Evolutionary conservation across 2,113 vertebrate species (phyloP).

Genomic region (Crotalus viridis): DNA sequence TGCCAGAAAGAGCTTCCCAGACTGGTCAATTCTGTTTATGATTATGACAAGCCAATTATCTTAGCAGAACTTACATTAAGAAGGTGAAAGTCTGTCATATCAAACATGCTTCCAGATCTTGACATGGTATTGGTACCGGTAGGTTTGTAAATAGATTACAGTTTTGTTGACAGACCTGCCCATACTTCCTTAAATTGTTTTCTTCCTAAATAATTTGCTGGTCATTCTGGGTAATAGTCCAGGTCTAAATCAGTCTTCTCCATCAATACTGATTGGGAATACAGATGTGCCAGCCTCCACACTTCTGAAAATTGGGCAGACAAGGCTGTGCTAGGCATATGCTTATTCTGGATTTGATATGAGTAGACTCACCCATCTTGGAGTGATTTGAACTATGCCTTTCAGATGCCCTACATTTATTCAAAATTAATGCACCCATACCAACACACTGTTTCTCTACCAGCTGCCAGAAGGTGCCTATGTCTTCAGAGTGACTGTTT

Average conservation of each 20-base stretch:
- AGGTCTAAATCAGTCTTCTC: background rate
- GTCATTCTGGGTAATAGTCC: background rate
- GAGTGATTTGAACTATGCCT: background rate
- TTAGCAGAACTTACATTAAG: background rate
- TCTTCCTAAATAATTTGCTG: background rate
- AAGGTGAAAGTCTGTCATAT: background rate
- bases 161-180: background rate
- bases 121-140: background rate
- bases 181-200: background rate
- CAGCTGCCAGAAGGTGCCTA: constrained; percentile 76
- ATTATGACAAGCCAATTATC: background rate
- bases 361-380: background rate
- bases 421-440: background rate
- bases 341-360: background rate
- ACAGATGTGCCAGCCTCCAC: background rate
- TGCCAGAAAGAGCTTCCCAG: background rate
- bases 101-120: background rate
- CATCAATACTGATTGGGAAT: background rate
- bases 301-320: background rate
- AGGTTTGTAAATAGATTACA: background rate
- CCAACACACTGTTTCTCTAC: constrained; percentile 14
- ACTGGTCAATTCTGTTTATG: background rate
- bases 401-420: background rate
- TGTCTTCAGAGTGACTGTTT: constrained; percentile 73
- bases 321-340: background rate